phyloP scores from a whole-genome alignment of 2,888 invertebrate species.

The Heliconius erato region DNA sequence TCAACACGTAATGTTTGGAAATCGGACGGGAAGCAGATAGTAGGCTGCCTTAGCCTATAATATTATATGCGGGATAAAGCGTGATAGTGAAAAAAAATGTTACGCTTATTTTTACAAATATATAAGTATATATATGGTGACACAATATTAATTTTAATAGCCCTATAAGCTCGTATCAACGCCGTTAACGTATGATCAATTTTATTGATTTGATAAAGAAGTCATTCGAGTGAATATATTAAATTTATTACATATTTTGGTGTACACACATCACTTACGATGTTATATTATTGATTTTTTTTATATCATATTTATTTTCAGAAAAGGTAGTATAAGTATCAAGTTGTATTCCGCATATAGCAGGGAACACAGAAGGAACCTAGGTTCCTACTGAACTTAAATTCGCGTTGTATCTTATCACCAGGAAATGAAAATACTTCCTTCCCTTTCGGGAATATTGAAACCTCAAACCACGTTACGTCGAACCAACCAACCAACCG shows the following conservation, averaged over 20 bases:
- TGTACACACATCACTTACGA: neutral
- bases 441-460: too few species aligned
- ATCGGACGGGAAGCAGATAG: neutral
- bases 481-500: too few species aligned
- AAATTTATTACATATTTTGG: neutral
- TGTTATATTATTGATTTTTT: neutral
- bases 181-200: neutral
- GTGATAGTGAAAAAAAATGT: too few species aligned
- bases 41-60: too few species aligned
- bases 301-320: neutral
- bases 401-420: too few species aligned
- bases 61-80: too few species aligned
- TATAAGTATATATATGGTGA: neutral
- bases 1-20: neutral
- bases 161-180: neutral
- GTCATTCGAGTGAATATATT: slow-evolving; percentile 2
- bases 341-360: neutral
- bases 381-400: neutral
- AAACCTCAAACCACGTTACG: too few species aligned
- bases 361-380: neutral
- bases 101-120: neutral
- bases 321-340: neutral
- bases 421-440: too few species aligned
- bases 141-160: neutral
- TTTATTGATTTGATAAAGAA: slow-evolving; percentile 4